phyloP scores from a whole-genome alignment of 1,140 invertebrate species.

The Episyrphus balteatus region DNA sequence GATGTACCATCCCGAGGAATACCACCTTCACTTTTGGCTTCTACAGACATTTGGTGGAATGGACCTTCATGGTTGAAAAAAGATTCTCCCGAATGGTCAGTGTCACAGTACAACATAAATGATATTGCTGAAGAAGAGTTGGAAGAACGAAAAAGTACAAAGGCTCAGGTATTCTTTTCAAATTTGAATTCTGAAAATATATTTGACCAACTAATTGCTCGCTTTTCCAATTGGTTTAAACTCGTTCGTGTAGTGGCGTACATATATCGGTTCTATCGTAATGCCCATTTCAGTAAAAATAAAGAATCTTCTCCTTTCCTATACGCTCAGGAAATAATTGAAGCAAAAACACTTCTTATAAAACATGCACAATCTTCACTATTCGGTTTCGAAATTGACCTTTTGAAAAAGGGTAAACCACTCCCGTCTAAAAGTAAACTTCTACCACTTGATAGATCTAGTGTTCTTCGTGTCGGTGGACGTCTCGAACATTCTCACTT shows the following conservation, averaged over 20 bases:
- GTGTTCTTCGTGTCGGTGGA: slow-evolving; percentile 5
- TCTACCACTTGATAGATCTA: neutral
- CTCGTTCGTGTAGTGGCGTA: neutral
- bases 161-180: neutral
- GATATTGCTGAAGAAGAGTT: neutral
- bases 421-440: neutral
- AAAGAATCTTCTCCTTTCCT: neutral
- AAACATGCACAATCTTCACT: neutral
- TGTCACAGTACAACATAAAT: neutral
- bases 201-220: neutral
- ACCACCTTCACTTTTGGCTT: neutral
- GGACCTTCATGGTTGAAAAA: slow-evolving; percentile 5
- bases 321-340: neutral
- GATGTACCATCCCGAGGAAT: slow-evolving; percentile 15
- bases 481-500: slow-evolving; percentile 2
- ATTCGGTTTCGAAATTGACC: neutral
- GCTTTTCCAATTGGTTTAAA: slow-evolving; percentile 1
- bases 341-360: neutral
- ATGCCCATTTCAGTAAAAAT: neutral
- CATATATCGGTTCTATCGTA: neutral
- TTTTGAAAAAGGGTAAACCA: neutral
- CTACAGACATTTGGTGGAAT: slow-evolving; percentile 4
- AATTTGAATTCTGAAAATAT: too few species aligned
- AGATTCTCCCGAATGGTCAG: neutral
- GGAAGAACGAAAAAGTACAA: neutral